Percentiles rank a stretch among this genome's conserved stretches.
Evolutionary conservation across 2,113 vertebrate species (phyloP).

Genomic region (Protomyctophum bolini): DNA sequence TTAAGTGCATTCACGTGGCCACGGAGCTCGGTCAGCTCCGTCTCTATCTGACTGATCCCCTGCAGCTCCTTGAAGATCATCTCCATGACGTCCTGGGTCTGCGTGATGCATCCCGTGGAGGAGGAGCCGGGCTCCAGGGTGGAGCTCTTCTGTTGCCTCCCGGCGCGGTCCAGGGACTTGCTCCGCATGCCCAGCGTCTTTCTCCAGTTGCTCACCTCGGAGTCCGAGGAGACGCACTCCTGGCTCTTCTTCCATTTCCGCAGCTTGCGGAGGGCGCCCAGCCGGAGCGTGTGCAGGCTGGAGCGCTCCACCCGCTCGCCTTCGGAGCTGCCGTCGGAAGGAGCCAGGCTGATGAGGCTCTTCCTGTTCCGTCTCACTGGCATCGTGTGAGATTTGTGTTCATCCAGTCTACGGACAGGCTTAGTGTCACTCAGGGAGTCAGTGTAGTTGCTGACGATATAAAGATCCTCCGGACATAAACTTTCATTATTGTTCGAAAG

Average conservation of each 20-base stretch:
- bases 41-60: slow-evolving; percentile 98
- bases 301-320: slow-evolving; percentile 87
- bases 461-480: slow-evolving; percentile 85
- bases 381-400: slow-evolving; percentile 86
- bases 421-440: slow-evolving; percentile 88
- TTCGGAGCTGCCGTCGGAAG: slow-evolving; percentile 95
- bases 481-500: slow-evolving; percentile 84
- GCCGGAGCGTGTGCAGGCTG: slow-evolving; percentile 88
- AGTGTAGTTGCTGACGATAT: slow-evolving; percentile 87
- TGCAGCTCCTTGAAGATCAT: slow-evolving; percentile 99
- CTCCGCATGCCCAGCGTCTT: slow-evolving; percentile 95
- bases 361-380: slow-evolving; percentile 95
- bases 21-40: slow-evolving; percentile 93
- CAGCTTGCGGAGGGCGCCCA: slow-evolving; percentile 92
- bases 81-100: slow-evolving; percentile 98
- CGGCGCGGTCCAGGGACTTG: slow-evolving; percentile 94
- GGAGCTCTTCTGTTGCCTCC: slow-evolving; percentile 87
- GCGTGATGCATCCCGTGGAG: slow-evolving; percentile 94
- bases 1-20: slow-evolving; percentile 97
- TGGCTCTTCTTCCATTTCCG: slow-evolving; percentile 99
- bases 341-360: slow-evolving; percentile 93
- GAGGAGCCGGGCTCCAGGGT: slow-evolving; percentile 92
- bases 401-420: slow-evolving; percentile 79
- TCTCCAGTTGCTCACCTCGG: slow-evolving; percentile 91
- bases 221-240: slow-evolving; percentile 95